phyloP scores from a whole-genome alignment of 2,113 vertebrate genomes.

The Cryptotis parvus region DNA sequence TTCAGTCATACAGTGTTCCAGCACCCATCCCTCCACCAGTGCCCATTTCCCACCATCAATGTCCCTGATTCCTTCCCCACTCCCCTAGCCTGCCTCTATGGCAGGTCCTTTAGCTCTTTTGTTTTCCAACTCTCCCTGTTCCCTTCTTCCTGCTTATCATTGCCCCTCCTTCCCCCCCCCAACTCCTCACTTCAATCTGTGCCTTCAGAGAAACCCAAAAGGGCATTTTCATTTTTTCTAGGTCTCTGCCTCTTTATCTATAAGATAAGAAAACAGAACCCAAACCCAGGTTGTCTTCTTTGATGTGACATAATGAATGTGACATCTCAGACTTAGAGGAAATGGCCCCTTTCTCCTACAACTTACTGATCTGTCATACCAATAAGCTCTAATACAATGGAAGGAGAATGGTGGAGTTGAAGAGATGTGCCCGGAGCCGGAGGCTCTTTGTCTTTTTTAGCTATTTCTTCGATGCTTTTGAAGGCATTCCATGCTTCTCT shows the following conservation, averaged over 20 bases:
- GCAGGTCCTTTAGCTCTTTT: too few relatives aligned
- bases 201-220: conserved; percentile 1
- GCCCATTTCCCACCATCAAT: too few relatives aligned
- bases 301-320: not conserved
- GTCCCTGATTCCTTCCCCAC: too few relatives aligned
- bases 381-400: not conserved
- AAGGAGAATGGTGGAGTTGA: too few relatives aligned
- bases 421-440: too few relatives aligned
- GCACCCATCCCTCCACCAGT: too few relatives aligned
- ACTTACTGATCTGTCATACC: not conserved
- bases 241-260: not conserved
- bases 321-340: not conserved
- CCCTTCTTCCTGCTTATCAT: not conserved
- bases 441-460: too few relatives aligned
- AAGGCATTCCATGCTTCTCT: too few relatives aligned
- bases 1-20: too few relatives aligned
- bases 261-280: not conserved
- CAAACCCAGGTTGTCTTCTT: not conserved
- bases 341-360: not conserved
- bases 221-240: not conserved
- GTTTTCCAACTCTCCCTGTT: not conserved
- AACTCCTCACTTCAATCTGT: conserved; percentile 5
- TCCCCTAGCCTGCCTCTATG: too few relatives aligned
- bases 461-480: too few relatives aligned
- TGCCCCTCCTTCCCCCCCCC: not conserved